Evolutionary conservation across 2,113 vertebrate species (phyloP).

Genomic region (Paramormyrops kingsleyae): DNA sequence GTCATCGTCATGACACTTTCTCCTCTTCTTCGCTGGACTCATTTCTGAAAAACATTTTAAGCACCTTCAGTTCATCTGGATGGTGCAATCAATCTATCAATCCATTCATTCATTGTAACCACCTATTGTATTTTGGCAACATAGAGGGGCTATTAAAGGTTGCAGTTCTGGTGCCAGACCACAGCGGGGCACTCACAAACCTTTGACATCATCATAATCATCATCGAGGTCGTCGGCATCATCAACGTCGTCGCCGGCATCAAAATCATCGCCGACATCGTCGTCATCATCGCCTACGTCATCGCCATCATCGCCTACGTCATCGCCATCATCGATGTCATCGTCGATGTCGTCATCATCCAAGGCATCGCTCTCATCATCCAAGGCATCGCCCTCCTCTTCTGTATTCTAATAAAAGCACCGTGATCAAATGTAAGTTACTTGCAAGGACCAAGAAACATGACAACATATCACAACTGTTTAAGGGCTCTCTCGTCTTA

Average conservation of each 20-base stretch:
- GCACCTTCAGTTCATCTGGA: neutral
- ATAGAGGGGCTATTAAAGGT: neutral
- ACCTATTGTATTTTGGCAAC: neutral
- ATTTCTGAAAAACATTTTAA: neutral
- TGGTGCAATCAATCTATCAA: neutral
- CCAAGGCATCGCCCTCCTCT: neutral
- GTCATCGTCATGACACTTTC: neutral
- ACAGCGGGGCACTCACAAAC: neutral
- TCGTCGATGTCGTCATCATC: neutral
- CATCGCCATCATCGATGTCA: too few relatives aligned
- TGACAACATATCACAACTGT: neutral
- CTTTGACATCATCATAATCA: neutral
- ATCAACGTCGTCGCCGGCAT: too few relatives aligned
- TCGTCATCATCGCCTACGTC: too few relatives aligned
- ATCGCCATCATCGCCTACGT: too few relatives aligned
- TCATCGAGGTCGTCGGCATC: too few relatives aligned
- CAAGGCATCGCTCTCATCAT: neutral
- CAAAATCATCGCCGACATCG: too few relatives aligned
- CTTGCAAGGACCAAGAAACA: neutral
- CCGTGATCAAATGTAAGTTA: neutral
- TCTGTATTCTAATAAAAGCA: constrained; percentile 1
- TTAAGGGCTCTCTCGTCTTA: neutral
- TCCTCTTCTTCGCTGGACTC: neutral
- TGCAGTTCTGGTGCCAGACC: neutral
- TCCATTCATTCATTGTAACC: neutral